Base-by-base conservation (phyloP, 2,888 invertebrate species). In the Cataglyphis albicans region DNA sequence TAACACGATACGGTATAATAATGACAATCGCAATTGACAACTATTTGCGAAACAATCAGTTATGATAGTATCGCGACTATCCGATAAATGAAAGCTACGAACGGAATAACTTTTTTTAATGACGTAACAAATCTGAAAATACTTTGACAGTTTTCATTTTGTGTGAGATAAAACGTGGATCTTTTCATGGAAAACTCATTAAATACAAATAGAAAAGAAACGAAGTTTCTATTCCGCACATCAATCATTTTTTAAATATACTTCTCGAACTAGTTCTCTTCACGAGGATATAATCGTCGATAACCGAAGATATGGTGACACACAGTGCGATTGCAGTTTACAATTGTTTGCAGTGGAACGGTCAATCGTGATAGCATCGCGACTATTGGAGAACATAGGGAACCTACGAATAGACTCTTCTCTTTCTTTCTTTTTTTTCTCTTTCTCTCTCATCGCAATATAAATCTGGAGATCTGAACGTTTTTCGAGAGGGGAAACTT, bases 401-500 rank as follows among this genome's bases (percentile, higher is more conserved):
- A 21, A 38, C 12, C n/a, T 55, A 57, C 32, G 72, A 44, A 76
- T 25, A 48, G 67, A 76, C 25, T 38, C 15, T 21, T 65, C 29
- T 18, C 15, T 52, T 35, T 64, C 44, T 18, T 44, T 48, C 0
- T 48, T 18, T n/a, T 0, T n/a, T 48, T 7, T 44, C 15, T 44
- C 15, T 52, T 6, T 52, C 52, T n/a, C 18, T n/a, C n/a, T 52
- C 52, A 3, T 52, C 12, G 57, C 57, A 59, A 78, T 78, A 70
- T 59, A 80, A 80, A 80, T 80, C 78, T 59, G 7, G 18, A 57
- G 57, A 78, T 57, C 21, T 32, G 29, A 9, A 12, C 72, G 78
- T 35, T 80, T 72, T 44, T 72, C 35, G 6, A 44, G 41, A 70
- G 25, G 7, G 18, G 25, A 72, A 80, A 80, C 72, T 80, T 59